These are phyloP conservation scores for Sialia sialis DNA, from an alignment of 2,113 vertebrate species.

Conservation along the genomic window DNA sequence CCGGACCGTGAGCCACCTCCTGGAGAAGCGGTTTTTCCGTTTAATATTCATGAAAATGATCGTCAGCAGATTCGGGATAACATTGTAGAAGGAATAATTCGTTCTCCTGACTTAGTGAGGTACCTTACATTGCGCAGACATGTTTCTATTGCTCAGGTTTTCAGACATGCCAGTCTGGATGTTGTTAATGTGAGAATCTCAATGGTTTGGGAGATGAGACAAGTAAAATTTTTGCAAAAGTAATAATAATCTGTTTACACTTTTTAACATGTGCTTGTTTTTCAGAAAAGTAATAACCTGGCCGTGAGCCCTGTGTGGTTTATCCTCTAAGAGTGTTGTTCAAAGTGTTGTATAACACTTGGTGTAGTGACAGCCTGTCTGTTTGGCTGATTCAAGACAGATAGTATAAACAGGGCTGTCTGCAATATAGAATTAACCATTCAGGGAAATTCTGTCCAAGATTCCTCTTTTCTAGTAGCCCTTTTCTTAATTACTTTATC, in stretches of 20 bases:
- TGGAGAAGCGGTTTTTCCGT: slow-evolving; percentile 88
- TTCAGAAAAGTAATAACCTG: neutral
- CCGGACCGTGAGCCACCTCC: slow-evolving; percentile 89
- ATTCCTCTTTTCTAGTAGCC: neutral
- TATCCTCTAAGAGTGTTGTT: neutral
- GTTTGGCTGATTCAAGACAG: neutral
- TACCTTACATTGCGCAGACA: slow-evolving; percentile 9
- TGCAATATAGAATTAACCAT: neutral
- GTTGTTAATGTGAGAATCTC: neutral
- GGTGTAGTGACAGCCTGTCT: neutral
- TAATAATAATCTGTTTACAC: neutral
- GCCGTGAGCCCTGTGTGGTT: neutral
- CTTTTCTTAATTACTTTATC: neutral
- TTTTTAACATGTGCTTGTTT: neutral
- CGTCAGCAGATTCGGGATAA: slow-evolving; percentile 93
- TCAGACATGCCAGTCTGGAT: neutral
- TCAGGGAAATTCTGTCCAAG: neutral
- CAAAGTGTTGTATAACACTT: neutral
- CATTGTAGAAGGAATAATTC: slow-evolving; percentile 94
- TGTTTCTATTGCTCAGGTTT: neutral
- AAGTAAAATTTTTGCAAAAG: neutral
- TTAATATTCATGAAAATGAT: slow-evolving; percentile 97
- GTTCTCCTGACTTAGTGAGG: slow-evolving; percentile 93
- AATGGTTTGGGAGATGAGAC: neutral
- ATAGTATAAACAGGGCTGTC: neutral